Percentiles rank a stretch among this genome's conserved stretches.
phyloP scores from a whole-genome alignment of 2,113 vertebrate genomes.

The Theristicus caerulescens region DNA sequence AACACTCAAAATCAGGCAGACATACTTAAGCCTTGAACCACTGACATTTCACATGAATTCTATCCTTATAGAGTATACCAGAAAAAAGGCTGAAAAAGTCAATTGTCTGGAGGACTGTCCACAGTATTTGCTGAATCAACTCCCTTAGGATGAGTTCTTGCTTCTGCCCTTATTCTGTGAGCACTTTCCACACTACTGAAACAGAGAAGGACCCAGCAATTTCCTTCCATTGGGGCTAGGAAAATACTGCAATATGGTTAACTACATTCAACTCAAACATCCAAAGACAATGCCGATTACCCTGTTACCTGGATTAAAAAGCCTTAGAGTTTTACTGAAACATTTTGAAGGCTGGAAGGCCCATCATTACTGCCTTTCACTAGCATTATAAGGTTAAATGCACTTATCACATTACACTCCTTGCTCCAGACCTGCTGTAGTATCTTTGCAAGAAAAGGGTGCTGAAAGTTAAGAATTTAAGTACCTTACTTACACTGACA shows the following conservation, averaged over 20 bases:
- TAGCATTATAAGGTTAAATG: not conserved
- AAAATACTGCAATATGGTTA: accelerated
- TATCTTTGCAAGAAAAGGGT: not conserved
- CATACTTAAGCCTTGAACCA: not conserved
- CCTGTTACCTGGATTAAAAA: not conserved
- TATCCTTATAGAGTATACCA: not conserved
- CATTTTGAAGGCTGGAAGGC: not conserved
- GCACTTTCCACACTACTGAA: not conserved
- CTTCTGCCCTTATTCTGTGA: not conserved
- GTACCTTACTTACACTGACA: not conserved
- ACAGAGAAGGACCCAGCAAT: not conserved
- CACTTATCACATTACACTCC: accelerated
- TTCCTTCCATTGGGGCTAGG: not conserved
- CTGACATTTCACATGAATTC: not conserved
- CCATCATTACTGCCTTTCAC: not conserved
- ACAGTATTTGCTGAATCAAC: not conserved
- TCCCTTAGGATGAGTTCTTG: not conserved
- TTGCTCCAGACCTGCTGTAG: not conserved
- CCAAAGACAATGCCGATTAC: not conserved
- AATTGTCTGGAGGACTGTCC: not conserved
- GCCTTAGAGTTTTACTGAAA: not conserved
- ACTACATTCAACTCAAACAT: not conserved
- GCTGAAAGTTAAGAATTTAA: not conserved
- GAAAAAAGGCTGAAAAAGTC: not conserved
- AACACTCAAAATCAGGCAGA: not conserved